Base-by-base conservation (phyloP, 2,797 vertebrate genomes). In the Cyclura pinguis region DNA sequence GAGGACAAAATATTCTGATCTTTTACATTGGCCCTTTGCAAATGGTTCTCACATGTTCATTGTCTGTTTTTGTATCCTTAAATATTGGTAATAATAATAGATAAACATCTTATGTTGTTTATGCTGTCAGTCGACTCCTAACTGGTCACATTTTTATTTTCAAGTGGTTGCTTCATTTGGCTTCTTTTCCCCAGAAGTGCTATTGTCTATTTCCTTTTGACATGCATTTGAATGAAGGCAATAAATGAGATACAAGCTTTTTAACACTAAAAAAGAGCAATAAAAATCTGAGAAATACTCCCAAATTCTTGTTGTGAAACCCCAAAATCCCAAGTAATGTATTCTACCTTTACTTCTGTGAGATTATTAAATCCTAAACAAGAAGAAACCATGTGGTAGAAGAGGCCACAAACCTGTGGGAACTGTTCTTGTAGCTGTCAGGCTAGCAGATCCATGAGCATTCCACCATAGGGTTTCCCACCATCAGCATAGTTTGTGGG, bases 181-280 rank as follows among this genome's bases (percentile, higher is more conserved):
- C 29, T 82, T 50, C 22, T 22, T 27, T 82, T 24, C 59, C 59
- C 59, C 20, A 24, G 82, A 82, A 4, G 2, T 62, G 74, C 87
- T 85, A 88, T 59, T 86, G 64, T 35, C 88, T 89, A 76, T 94
- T 73, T 81, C 93, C 50, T 94, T 90, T 92, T 88, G 92, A 95
- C 92, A n/a, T 93, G 91, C 42, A n/a, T 96, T 96, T 95, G 93
- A 94, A 94, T 89, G 91, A 84, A 42, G 91, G 90, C 89, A 88
- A 29, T 93, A 87, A 90, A 94, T 93, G 91, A 94, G 89, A 81
- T 77, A 93, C 73, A 94, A 88, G 93, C 87, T 93, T 95, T 91
- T 93, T 95, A 86, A 86, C 55, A 86, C 35, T 76, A 95, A 95
- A 80, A 62, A 52, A 92, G 14, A 96, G 89, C 93, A 96, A 96